phyloP scores from a whole-genome alignment of 64 coral and sea anemone genomes.

The Stylophora pistillata region DNA sequence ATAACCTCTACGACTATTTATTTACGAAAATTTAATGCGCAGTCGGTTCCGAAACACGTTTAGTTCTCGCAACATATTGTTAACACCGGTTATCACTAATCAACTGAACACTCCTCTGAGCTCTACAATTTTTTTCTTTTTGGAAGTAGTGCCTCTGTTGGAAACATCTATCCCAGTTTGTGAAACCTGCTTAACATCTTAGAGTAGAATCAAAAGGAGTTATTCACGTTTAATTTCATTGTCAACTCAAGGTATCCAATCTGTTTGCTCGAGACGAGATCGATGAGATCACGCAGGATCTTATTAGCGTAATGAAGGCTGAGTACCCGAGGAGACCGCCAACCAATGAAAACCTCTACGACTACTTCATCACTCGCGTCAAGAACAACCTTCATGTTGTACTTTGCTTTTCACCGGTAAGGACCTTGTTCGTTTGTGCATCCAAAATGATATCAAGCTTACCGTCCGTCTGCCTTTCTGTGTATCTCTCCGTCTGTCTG shows the following conservation, averaged over 20 bases:
- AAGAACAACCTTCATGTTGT: conserved; percentile 99
- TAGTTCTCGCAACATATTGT: too few relatives aligned
- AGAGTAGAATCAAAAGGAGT: too few relatives aligned
- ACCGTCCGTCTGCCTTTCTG: background rate
- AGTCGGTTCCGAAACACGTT: too few relatives aligned
- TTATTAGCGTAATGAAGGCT: conserved; percentile 85
- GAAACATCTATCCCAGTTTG: too few relatives aligned
- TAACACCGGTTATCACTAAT: too few relatives aligned
- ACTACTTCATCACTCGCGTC: conserved; percentile 97
- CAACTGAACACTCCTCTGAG: too few relatives aligned
- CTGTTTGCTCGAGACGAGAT: conserved; percentile 97
- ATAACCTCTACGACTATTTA: too few relatives aligned
- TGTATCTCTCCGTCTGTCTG: background rate
- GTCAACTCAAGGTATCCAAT: conserved; percentile 77
- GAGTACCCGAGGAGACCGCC: conserved; percentile 93
- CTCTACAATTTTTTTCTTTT: too few relatives aligned
- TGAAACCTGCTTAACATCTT: too few relatives aligned
- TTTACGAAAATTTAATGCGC: too few relatives aligned
- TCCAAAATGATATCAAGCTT: background rate
- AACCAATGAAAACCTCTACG: conserved; percentile 97
- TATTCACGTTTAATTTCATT: background rate
- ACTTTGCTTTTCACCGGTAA: conserved; percentile 96
- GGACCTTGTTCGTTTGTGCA: background rate
- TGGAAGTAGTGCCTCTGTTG: too few relatives aligned
- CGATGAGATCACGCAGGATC: conserved; percentile 96